Evolutionary conservation across 2,797 vertebrate genomes (phyloP), one percentile per base, ranked within the genome.

Genomic region (Lacerta bilineata): DNA sequence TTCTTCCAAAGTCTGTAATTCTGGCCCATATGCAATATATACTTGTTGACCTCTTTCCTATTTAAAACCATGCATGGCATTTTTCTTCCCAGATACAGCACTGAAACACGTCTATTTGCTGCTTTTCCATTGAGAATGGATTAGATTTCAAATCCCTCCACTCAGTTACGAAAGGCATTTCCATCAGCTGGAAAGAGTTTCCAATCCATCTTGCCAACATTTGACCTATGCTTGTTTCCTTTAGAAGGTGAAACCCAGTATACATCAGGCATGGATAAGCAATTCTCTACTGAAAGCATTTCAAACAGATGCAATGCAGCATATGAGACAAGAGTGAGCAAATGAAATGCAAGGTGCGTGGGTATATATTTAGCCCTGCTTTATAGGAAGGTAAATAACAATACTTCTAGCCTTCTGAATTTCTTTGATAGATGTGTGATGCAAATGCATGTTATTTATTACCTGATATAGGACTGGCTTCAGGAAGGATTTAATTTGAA

Each of bases 161-260:
- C 91, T 94, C 93, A 93, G 77, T 93, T 93, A 94, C 85, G 76
- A 91, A 93, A 93, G 94, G 83, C 94, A 90, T 89, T 94, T 96
- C 87, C 92, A 95, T 95, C 96, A 96, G 91, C 91, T 95, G 93
- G 92, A 97, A 96, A 91, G 87, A 91, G 90, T 96, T 97, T 95
- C 88, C 94, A 95, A 96, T 95, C 91, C 92, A 94, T 96, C 93
- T 92, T 93, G 88, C 92, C 94, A 95, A 93, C 93, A 95, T 94
- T 79, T 94, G 94, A 96, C 93, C 94, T 91, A 80, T 75, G 87
- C 90, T 92, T 91, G 94, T 95, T 97, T 96, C 94, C 92, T 95
- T 96, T 95, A 91, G 94, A 97, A 97, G 93, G 89, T 95, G 91
- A 97, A 93, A 93, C 94, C 93, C 84, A 33, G 85, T 84, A 90